Evolutionary conservation across 2,797 vertebrate species (phyloP).

Genomic region (Falco columbarius): DNA sequence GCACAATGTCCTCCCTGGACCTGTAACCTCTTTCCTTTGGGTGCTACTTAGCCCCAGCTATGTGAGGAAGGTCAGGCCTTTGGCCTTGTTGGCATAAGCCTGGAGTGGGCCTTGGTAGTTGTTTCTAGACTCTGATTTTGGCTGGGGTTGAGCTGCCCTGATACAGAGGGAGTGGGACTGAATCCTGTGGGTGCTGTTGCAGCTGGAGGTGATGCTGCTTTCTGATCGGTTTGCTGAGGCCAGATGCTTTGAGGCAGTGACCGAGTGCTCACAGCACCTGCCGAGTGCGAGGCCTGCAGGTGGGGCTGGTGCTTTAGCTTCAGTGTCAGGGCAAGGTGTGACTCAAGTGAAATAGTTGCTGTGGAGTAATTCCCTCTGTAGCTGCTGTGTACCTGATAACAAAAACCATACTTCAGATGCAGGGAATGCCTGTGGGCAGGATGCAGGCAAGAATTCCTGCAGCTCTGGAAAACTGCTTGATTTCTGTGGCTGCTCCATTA

Average conservation of each 20-base stretch:
- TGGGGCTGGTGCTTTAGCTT: neutral
- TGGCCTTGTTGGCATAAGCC: neutral
- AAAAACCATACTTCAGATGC: neutral
- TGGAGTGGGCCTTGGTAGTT: neutral
- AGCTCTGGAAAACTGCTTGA: neutral
- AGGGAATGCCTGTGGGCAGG: neutral
- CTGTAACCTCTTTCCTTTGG: neutral
- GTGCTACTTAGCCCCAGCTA: neutral
- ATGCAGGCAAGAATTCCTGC: neutral
- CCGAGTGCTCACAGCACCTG: rapidly evolving
- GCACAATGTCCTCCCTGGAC: slow-evolving; percentile 42
- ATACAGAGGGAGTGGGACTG: neutral
- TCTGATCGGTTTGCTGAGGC: rapidly evolving
- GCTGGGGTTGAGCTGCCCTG: neutral
- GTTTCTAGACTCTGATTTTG: neutral
- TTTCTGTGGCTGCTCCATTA: neutral
- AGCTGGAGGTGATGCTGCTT: neutral
- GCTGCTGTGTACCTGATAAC: neutral
- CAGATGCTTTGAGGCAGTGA: rapidly evolving
- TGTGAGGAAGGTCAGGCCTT: neutral
- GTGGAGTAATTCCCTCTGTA: neutral
- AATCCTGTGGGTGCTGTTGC: neutral
- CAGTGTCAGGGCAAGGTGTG: neutral
- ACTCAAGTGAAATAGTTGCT: neutral
- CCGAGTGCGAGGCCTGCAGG: rapidly evolving